A percentile compares a stretch with the other conserved stretches of the same genome.
These are phyloP conservation scores for Oreotrochilus melanogaster DNA, from an alignment of 2,113 vertebrate genomes.

Conservation along the genomic window DNA sequence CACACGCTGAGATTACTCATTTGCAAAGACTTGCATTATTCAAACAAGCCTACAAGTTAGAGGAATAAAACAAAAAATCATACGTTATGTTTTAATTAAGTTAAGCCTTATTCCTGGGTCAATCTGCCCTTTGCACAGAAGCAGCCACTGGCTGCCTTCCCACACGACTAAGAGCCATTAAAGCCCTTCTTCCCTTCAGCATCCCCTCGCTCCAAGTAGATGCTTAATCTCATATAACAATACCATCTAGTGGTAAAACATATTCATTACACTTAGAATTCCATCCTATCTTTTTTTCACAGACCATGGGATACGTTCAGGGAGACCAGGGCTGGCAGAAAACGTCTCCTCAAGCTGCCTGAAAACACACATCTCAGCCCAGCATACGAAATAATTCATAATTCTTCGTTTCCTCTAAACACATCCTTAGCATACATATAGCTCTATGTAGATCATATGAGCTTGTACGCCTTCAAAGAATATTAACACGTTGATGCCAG, in stretches of 20 bases:
- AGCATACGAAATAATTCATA: not conserved
- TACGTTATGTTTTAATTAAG: not conserved
- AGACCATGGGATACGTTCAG: accelerated
- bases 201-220: not conserved
- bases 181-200: not conserved
- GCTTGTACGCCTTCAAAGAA: not conserved
- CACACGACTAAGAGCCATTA: not conserved
- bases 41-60: not conserved
- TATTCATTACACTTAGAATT: constrained; percentile 23
- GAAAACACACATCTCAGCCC: not conserved
- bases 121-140: not conserved
- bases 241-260: constrained; percentile 61
- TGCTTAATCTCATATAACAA: constrained; percentile 62
- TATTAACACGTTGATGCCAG: not conserved
- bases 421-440: not conserved
- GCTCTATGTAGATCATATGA: not conserved
- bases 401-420: not conserved
- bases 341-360: not conserved
- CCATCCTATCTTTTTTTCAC: not conserved
- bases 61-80: not conserved
- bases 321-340: not conserved
- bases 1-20: not conserved
- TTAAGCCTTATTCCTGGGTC: not conserved
- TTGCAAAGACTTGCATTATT: not conserved
- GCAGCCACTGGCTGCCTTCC: not conserved